Evolutionary conservation across 2,888 invertebrate species (phyloP).

Genomic region (Tetheella fluctuosa): DNA sequence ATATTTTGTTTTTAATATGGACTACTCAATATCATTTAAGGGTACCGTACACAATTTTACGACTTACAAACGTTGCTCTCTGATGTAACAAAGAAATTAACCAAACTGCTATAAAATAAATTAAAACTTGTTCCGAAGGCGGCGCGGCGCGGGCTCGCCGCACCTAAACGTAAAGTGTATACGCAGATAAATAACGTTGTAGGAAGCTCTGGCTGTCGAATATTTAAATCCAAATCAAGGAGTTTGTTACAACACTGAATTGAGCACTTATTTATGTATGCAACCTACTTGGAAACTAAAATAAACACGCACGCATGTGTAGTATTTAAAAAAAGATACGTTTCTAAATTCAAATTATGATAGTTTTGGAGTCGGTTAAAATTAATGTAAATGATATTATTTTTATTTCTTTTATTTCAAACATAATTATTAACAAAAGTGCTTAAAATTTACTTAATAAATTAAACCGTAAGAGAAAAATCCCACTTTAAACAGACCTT

Average conservation of each 20-base stretch:
- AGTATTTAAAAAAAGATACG: too few species aligned
- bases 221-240: neutral
- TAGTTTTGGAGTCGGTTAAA: too few species aligned
- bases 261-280: too few species aligned
- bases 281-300: too few species aligned
- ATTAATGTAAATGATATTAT: too few species aligned
- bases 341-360: too few species aligned
- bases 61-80: constrained; percentile 1
- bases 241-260: neutral
- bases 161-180: neutral
- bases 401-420: too few species aligned
- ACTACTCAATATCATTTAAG: neutral
- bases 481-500: too few species aligned
- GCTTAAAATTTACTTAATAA: too few species aligned
- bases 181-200: neutral
- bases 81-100: constrained; percentile 9
- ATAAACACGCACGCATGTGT: too few species aligned
- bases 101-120: constrained; percentile 7
- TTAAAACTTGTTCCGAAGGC: constrained; percentile 7
- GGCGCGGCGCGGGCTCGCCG: neutral
- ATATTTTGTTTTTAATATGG: neutral
- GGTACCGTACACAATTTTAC: neutral
- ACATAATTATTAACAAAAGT: too few species aligned
- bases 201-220: neutral
- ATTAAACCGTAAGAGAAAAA: too few species aligned